Conservation (phyloP, 2,797 vertebrate genomes). For the Avahi laniger region DNA sequence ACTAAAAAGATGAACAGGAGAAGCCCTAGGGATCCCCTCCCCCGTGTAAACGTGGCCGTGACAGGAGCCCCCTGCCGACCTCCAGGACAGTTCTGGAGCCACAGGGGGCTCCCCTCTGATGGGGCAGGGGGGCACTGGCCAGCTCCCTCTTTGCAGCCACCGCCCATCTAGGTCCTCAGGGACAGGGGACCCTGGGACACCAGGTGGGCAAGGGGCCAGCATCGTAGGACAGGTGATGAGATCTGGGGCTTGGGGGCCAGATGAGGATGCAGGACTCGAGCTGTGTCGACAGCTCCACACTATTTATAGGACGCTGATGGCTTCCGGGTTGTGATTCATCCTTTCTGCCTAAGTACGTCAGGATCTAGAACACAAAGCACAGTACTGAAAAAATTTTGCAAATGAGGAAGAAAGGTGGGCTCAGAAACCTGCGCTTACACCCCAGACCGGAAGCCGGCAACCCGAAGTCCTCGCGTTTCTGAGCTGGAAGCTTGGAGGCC, state of each 20-base stretch:
- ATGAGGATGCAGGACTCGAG: background rate
- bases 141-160: too few relatives aligned
- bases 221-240: background rate
- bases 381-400: background rate
- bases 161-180: background rate
- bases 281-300: background rate
- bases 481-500: background rate
- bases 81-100: background rate
- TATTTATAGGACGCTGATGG: background rate
- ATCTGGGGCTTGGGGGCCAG: too few relatives aligned
- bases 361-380: background rate
- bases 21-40: background rate
- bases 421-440: background rate
- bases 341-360: background rate
- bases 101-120: background rate
- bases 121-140: background rate
- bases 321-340: background rate
- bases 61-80: accelerated
- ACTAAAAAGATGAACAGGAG: background rate
- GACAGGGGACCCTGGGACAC: too few relatives aligned
- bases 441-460: background rate
- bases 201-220: accelerated
- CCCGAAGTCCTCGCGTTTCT: too few relatives aligned
- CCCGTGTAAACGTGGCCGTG: accelerated
- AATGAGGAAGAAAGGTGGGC: background rate